phyloP scores from a whole-genome alignment of 2,113 vertebrate genomes.

The Jacana jacana region DNA sequence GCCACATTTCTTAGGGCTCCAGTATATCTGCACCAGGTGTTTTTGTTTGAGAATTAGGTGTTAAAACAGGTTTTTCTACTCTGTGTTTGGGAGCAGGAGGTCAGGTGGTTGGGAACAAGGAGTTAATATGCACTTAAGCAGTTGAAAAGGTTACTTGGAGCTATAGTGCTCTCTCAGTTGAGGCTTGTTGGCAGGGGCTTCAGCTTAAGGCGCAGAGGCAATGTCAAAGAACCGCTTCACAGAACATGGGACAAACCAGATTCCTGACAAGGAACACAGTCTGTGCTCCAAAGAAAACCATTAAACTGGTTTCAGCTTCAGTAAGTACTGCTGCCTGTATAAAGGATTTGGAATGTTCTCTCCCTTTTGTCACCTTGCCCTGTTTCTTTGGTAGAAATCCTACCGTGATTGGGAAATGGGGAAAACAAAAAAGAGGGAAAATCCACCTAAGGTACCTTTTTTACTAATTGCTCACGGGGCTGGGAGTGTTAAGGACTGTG shows the following conservation, averaged over 20 bases:
- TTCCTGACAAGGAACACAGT: background rate
- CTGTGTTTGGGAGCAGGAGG: background rate
- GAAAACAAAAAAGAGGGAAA: background rate
- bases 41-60: background rate
- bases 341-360: background rate
- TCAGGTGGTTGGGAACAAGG: background rate
- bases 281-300: background rate
- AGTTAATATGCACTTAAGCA: background rate
- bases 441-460: background rate
- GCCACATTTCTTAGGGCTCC: background rate
- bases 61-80: background rate
- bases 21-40: background rate
- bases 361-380: background rate
- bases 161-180: background rate
- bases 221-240: constrained; percentile 6
- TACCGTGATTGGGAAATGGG: background rate
- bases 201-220: constrained; percentile 9
- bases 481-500: background rate
- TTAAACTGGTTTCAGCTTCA: background rate
- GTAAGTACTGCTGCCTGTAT: background rate
- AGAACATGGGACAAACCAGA: background rate
- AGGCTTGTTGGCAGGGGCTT: background rate
- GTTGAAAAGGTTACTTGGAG: background rate
- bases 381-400: background rate
- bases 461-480: background rate